These are phyloP conservation scores for Sceliomorpha sp. DNA, from an alignment of 2,888 invertebrate species.

Conservation along the genomic window DNA sequence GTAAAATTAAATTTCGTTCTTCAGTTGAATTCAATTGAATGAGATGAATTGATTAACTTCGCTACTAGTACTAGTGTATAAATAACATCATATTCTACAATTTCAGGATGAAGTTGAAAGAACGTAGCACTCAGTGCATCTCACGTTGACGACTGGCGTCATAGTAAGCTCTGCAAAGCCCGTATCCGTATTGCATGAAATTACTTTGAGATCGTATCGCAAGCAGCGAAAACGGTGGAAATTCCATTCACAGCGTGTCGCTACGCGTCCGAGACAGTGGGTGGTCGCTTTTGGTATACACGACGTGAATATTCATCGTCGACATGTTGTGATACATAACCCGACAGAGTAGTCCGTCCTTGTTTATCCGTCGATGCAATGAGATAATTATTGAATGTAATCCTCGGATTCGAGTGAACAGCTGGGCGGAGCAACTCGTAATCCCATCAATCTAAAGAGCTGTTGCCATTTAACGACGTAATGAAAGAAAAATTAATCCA, in stretches of 20 bases:
- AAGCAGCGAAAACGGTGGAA: constrained; percentile 15
- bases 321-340: neutral
- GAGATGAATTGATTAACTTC: too few species aligned
- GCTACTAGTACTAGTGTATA: too few species aligned
- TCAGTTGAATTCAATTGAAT: too few species aligned
- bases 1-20: too few species aligned
- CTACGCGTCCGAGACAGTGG: constrained; percentile 17
- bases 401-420: neutral
- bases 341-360: neutral
- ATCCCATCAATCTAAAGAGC: constrained; percentile 11
- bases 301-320: constrained; percentile 23
- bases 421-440: constrained; percentile 10
- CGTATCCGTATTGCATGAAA: constrained; percentile 13
- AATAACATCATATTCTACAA: too few species aligned
- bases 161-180: constrained; percentile 11
- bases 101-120: constrained; percentile 1
- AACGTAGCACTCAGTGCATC: neutral
- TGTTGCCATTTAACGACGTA: neutral
- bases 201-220: constrained; percentile 20
- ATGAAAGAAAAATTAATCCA: constrained; percentile 6
- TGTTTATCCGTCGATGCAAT: constrained; percentile 1
- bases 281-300: constrained; percentile 15
- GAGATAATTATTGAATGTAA: constrained; percentile 13
- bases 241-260: constrained; percentile 22
- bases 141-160: constrained; percentile 6